Conservation (phyloP, 2,888 invertebrate genomes). For the Gisinianus flammeolus region DNA sequence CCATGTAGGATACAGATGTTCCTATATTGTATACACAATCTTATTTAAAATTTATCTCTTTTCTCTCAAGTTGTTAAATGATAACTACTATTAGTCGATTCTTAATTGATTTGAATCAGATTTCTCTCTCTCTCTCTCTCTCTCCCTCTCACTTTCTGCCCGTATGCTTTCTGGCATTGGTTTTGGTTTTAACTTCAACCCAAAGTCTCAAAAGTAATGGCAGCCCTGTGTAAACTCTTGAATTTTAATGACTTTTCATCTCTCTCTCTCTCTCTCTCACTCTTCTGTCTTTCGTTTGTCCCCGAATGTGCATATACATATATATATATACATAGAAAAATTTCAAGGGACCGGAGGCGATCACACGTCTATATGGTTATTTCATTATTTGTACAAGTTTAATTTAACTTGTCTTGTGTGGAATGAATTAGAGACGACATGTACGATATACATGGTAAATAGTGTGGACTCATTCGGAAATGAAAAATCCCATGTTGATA, state of each 20-base stretch:
- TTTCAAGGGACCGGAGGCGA: too few relatives aligned
- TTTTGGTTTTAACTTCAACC: too few relatives aligned
- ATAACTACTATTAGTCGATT: not conserved
- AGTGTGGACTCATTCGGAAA: too few relatives aligned
- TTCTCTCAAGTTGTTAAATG: constrained; percentile 1
- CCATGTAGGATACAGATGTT: not conserved
- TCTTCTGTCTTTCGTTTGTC: too few relatives aligned
- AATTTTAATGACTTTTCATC: constrained; percentile 5
- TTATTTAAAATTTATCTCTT: constrained; percentile 6
- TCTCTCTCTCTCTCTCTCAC: too few relatives aligned
- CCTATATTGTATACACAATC: not conserved
- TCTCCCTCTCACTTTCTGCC: not conserved
- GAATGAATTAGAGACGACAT: not conserved
- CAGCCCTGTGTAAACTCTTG: not conserved
- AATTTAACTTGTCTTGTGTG: not conserved
- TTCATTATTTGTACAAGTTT: too few relatives aligned
- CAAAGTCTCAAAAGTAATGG: too few relatives aligned
- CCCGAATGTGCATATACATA: too few relatives aligned
- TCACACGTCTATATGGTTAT: too few relatives aligned
- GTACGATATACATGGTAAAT: not conserved
- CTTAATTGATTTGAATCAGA: not conserved
- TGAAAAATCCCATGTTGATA: not conserved
- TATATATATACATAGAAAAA: too few relatives aligned
- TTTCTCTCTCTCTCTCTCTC: not conserved
- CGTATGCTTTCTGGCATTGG: too few relatives aligned